A percentile compares a stretch with the other conserved stretches of the same genome.
phyloP scores from a whole-genome alignment of 2,113 vertebrate species.

The Xiphorhynchus elegans region DNA sequence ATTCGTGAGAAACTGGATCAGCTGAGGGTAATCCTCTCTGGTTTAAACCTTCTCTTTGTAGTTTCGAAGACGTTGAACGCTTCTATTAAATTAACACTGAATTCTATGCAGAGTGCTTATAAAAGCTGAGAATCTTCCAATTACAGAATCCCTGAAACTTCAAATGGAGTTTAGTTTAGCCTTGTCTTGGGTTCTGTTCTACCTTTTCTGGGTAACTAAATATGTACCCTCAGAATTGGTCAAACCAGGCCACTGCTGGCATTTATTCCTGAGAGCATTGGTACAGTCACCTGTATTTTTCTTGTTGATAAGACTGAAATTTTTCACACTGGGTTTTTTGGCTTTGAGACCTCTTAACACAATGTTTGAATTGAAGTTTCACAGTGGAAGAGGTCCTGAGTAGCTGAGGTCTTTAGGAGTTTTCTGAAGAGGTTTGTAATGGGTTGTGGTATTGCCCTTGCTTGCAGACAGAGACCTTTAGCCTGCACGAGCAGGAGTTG shows the following conservation, averaged over 20 bases:
- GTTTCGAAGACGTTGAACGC: not conserved
- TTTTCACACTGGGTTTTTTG: not conserved
- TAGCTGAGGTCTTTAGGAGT: not conserved
- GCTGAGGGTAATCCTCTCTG: slow-evolving; percentile 82
- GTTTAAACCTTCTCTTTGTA: not conserved
- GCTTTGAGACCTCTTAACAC: not conserved
- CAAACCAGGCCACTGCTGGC: not conserved
- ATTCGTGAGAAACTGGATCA: slow-evolving; percentile 96
- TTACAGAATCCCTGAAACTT: not conserved
- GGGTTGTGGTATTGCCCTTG: not conserved
- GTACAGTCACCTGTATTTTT: not conserved
- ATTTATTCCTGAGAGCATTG: not conserved
- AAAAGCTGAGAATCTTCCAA: not conserved
- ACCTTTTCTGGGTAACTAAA: not conserved
- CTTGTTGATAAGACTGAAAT: not conserved
- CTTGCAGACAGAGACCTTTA: not conserved
- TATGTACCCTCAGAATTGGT: not conserved
- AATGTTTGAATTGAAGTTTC: not conserved
- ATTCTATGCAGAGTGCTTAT: not conserved
- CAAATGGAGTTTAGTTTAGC: not conserved
- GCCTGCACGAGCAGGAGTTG: not conserved
- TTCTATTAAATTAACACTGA: not conserved
- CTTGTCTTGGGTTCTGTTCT: not conserved
- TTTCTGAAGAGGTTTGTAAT: not conserved
- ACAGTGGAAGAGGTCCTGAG: not conserved